Percentiles rank a stretch among this genome's conserved stretches.
Conservation (phyloP, 2,888 invertebrate species). For the Cephus sareptanus region DNA sequence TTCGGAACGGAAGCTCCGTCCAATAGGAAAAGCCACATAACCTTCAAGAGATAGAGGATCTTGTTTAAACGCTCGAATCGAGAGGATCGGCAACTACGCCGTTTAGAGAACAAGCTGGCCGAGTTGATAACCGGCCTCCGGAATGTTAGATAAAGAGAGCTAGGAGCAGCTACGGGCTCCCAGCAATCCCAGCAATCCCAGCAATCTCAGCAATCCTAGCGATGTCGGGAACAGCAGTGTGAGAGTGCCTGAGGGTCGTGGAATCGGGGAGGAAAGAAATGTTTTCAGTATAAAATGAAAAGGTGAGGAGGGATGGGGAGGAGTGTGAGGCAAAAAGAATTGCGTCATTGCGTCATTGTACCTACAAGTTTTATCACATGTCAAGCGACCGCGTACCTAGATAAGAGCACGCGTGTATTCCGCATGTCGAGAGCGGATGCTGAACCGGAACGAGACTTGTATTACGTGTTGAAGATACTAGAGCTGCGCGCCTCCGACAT, state of each 20-base stretch:
- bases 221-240: conserved; percentile 32
- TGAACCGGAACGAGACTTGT: background rate
- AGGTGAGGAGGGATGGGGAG: background rate
- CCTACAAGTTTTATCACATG: background rate
- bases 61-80: background rate
- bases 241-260: background rate
- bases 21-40: background rate
- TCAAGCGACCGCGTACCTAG: background rate
- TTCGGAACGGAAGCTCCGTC: background rate
- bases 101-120: conserved; percentile 45
- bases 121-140: conserved; percentile 57
- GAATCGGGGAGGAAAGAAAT: background rate
- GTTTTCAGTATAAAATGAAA: background rate
- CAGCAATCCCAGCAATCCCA: conserved; percentile 21
- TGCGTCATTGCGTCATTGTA: background rate
- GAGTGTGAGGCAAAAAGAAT: background rate
- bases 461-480: background rate
- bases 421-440: background rate
- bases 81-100: background rate
- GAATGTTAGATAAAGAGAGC: conserved; percentile 59
- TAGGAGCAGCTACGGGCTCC: conserved; percentile 38
- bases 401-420: background rate
- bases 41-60: background rate
- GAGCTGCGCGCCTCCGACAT: background rate
- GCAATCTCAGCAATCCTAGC: conserved; percentile 4